Evolutionary conservation across 2,113 vertebrate genomes (phyloP), one percentile per base, ranked within the genome.

Genomic region (Galemys pyrenaicus): DNA sequence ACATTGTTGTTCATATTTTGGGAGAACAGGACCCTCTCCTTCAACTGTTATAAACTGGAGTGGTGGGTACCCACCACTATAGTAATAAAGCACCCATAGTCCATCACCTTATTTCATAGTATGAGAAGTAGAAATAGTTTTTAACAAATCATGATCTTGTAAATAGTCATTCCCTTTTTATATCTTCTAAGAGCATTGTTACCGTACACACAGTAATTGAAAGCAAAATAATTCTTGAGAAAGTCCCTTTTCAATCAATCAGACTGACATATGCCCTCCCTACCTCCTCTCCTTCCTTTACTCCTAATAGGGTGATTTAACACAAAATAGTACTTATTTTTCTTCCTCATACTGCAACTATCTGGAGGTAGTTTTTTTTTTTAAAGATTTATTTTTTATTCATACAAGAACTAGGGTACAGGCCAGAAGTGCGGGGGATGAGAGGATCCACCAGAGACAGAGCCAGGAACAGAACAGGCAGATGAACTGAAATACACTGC

Each of bases 181-280:
- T 82, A n/a, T 13, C 4, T 80, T 32, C 70, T 91, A 26, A 26
- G 78, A 79, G 49, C 58, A 60, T 85, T 35, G 7, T 35, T 74
- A 74, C 44, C 56, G 0, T 51, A 39, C 9, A 7, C n/a, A 62
- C 1, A 51, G 28, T 68, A 77, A 32, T 92, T 94, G 65, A 94
- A 92, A 78, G 32, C 64, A 70, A 62, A 44, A 8, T 30, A 35
- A 62, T 91, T 92, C 19, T 78, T 64, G 30, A 83, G 46, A 93
- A 83, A 74, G 2, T 94, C 32, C 41, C 8, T 74, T 95, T 81
- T 89, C 51, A n/a, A 62, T 87, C 89, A 94, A 44, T 84, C 71
- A 95, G 56, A 68, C 11, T 90, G 56, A 84, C 13, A 71, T 15
- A 35, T 15, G 15, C 30, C 20, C 49, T 93, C 11, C 77, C 35